A percentile compares a stretch with the other conserved stretches of the same genome.
These are phyloP conservation scores for Lanistes nyassanus DNA, from an alignment of 1,140 invertebrate genomes.

Conservation along the genomic window DNA sequence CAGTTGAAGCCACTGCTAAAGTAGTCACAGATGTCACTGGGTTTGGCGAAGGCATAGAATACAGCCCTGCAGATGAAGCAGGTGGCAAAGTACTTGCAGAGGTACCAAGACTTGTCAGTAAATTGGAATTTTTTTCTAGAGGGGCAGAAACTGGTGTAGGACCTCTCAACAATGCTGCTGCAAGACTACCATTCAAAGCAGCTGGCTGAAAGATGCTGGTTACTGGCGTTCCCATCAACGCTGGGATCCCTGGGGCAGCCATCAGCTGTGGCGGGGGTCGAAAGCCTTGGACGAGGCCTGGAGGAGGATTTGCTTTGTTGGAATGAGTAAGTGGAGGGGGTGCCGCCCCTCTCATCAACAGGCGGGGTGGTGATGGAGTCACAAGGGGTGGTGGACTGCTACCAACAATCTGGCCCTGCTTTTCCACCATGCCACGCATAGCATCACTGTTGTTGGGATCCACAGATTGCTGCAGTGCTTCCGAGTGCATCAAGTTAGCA, in stretches of 20 bases:
- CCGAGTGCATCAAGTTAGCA: background rate
- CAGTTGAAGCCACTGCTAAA: too few relatives aligned
- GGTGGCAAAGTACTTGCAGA: too few relatives aligned
- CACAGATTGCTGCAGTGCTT: background rate
- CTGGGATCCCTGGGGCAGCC: conserved; percentile 21
- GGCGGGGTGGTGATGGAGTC: background rate
- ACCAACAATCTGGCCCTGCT: background rate
- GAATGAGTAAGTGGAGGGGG: background rate
- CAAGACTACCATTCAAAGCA: background rate
- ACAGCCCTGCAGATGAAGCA: too few relatives aligned
- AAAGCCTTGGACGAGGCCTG: background rate
- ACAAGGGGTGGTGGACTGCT: background rate
- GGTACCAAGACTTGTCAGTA: too few relatives aligned
- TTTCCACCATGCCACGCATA: background rate
- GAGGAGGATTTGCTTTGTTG: background rate
- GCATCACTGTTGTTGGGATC: background rate
- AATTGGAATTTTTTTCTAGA: background rate
- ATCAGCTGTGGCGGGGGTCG: conserved; percentile 18
- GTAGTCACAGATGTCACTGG: too few relatives aligned
- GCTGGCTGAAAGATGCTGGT: background rate
- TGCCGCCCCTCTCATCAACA: background rate
- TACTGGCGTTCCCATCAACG: background rate
- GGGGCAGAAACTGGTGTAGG: background rate
- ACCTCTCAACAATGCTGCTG: conserved; percentile 5
- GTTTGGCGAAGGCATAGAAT: too few relatives aligned